Percentiles rank a stretch among this genome's conserved stretches.
These are phyloP conservation scores for Pocillopora verrucosa DNA, from an alignment of 64 coral and sea anemone genomes.

Conservation along the genomic window DNA sequence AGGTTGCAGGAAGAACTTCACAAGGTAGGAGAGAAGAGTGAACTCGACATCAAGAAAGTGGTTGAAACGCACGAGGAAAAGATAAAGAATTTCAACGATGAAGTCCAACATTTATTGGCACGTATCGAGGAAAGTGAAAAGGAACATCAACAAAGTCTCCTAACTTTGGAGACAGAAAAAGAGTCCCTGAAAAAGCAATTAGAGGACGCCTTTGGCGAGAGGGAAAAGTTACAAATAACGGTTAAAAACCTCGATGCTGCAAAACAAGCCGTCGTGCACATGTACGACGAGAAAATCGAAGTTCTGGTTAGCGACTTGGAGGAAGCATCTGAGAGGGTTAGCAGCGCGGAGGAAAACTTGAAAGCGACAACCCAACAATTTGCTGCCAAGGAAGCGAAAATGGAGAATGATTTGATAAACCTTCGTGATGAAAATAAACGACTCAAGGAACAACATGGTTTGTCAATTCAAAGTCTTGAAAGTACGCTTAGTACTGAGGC, in stretches of 20 bases:
- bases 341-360: conserved; percentile 20
- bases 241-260: conserved; percentile 82
- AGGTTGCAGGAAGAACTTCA: neutral
- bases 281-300: conserved; percentile 87
- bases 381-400: conserved; percentile 11
- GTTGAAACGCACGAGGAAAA: conserved; percentile 10
- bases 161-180: conserved; percentile 48
- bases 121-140: conserved; percentile 43
- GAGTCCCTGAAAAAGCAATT: conserved; percentile 48
- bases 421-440: conserved; percentile 30
- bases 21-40: neutral
- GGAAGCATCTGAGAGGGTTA: conserved; percentile 53
- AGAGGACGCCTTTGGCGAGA: conserved; percentile 38
- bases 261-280: conserved; percentile 77
- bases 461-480: conserved; percentile 12
- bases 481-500: neutral
- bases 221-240: conserved; percentile 63
- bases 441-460: neutral
- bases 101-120: conserved; percentile 20
- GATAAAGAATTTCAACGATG: conserved; percentile 10
- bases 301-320: conserved; percentile 70
- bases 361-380: conserved; percentile 34
- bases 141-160: conserved; percentile 38
- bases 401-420: conserved; percentile 40
- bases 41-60: conserved; percentile 11